These are phyloP conservation scores for Synergus umbraculus DNA, from an alignment of 2,888 invertebrate genomes.

Conservation along the genomic window DNA sequence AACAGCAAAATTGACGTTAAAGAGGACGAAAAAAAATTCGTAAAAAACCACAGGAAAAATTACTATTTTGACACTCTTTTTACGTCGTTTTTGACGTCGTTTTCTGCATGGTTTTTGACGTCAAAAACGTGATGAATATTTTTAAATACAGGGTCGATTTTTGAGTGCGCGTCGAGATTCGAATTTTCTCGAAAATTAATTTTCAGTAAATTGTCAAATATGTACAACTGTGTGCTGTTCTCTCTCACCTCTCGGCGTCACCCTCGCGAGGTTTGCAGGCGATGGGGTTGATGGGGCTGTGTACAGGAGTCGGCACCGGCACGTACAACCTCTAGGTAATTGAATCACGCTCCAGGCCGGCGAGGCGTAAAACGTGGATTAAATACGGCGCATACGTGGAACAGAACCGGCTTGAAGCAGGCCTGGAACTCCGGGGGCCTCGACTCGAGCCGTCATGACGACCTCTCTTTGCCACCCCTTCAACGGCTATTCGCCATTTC, in stretches of 20 bases:
- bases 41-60: too few species aligned
- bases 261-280: slow-evolving; percentile 11
- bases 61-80: too few species aligned
- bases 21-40: too few species aligned
- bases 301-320: slow-evolving; percentile 41
- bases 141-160: background rate
- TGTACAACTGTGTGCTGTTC: background rate
- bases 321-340: slow-evolving; percentile 61
- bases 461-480: background rate
- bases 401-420: slow-evolving; percentile 44
- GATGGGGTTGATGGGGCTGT: slow-evolving; percentile 10
- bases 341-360: slow-evolving; percentile 61
- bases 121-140: too few species aligned
- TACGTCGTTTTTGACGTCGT: too few species aligned
- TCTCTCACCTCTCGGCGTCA: background rate
- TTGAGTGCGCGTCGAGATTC: background rate
- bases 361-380: slow-evolving; percentile 66
- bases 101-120: too few species aligned
- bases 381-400: slow-evolving; percentile 64
- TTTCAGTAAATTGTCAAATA: background rate
- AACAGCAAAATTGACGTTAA: too few species aligned
- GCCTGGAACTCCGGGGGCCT: background rate
- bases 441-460: background rate
- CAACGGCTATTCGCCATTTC: background rate
- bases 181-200: slow-evolving; percentile 1